Evolutionary conservation across 2,888 invertebrate genomes (phyloP).

Genomic region (Sicus ferrugineus): DNA sequence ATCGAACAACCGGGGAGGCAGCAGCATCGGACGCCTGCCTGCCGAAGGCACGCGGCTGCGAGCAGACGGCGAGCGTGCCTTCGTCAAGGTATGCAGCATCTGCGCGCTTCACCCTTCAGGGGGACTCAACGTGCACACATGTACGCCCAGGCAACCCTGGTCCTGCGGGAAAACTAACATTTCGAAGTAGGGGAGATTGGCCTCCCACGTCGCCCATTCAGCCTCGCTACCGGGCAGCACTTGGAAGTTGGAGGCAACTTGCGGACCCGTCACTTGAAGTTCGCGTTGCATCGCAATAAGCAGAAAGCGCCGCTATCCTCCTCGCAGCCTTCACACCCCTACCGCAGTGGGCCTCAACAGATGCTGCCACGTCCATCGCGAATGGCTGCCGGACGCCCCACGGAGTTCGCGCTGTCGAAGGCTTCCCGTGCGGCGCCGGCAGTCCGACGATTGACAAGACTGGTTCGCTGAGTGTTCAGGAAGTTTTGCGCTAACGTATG

Average conservation of each 20-base stretch:
- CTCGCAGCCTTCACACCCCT: not conserved
- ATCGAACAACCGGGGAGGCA: not conserved
- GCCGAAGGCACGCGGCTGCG: not conserved
- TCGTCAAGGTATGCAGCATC: constrained; percentile 2
- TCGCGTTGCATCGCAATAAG: constrained; percentile 27
- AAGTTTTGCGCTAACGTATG: constrained; percentile 27
- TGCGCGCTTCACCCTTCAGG: constrained; percentile 5
- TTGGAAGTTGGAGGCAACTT: not conserved
- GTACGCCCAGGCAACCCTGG: not conserved
- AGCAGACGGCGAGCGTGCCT: not conserved
- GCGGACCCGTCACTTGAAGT: constrained; percentile 22
- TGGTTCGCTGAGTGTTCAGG: constrained; percentile 15
- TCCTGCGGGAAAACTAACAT: constrained; percentile 20
- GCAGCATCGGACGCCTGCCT: not conserved
- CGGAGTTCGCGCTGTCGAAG: not conserved
- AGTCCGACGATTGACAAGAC: constrained; percentile 1
- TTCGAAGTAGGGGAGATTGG: not conserved
- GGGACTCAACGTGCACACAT: not conserved
- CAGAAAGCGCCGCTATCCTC: constrained; percentile 14
- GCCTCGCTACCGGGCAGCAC: not conserved
- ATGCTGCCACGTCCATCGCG: constrained; percentile 22
- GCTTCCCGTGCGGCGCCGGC: not conserved
- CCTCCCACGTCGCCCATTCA: not conserved
- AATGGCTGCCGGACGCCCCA: constrained; percentile 5
- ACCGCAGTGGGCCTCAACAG: constrained; percentile 13